Conservation (phyloP, 2,113 vertebrate species). For the Sakesphorus luctuosus region DNA sequence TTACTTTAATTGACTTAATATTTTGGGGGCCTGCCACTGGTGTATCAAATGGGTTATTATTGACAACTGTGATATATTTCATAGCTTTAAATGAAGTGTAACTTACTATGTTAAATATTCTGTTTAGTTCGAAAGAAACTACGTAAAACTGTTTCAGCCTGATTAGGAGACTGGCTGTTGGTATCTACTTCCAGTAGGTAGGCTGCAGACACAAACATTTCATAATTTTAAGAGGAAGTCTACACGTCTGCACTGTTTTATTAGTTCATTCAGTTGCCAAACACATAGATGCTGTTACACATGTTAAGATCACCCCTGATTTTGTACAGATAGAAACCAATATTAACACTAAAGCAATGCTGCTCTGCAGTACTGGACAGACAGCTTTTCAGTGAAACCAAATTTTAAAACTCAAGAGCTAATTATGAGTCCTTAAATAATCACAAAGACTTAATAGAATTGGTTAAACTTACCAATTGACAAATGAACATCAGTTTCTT, state of each 20-base stretch:
- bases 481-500: not conserved
- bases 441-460: not conserved
- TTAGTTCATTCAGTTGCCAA: not conserved
- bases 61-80: not conserved
- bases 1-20: not conserved
- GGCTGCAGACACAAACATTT: slow-evolving; percentile 6
- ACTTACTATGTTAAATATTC: not conserved
- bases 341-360: not conserved
- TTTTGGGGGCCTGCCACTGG: not conserved
- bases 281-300: not conserved
- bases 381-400: not conserved
- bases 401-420: not conserved
- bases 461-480: not conserved
- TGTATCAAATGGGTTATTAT: not conserved
- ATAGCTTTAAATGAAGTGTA: not conserved
- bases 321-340: not conserved
- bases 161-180: not conserved
- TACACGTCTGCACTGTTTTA: not conserved
- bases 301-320: not conserved
- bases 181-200: not conserved
- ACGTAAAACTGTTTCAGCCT: not conserved
- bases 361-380: not conserved
- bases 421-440: not conserved
- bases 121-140: slow-evolving; percentile 22
- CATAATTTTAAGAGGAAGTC: not conserved